These are phyloP conservation scores for Butastur rufipennis DNA, from an alignment of 2,113 vertebrate species.

Conservation along the genomic window DNA sequence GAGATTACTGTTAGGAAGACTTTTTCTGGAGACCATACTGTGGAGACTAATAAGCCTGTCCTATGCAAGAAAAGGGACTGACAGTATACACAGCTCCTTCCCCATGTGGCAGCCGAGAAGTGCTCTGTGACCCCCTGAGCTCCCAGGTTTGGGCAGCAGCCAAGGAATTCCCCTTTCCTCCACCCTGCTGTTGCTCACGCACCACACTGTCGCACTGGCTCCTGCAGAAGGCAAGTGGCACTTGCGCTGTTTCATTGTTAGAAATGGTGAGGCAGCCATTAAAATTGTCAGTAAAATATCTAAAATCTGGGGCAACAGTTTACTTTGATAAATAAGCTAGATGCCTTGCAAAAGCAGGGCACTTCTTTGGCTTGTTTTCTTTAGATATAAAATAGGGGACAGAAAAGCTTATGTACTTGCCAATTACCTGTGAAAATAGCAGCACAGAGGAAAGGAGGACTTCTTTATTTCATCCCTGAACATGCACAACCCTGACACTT, in stretches of 20 bases:
- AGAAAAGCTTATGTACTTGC: background rate
- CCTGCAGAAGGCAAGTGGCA: background rate
- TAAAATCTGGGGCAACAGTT: conserved; percentile 5
- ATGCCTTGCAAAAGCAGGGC: background rate
- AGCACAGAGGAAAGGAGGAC: background rate
- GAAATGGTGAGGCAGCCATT: background rate
- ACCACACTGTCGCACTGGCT: background rate
- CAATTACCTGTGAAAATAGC: background rate
- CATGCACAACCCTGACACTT: background rate
- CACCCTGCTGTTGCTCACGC: background rate
- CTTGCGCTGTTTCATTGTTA: background rate
- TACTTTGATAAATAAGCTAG: background rate
- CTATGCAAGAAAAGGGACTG: background rate
- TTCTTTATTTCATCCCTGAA: background rate
- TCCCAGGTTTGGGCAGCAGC: background rate
- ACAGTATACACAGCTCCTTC: background rate
- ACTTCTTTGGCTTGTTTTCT: background rate
- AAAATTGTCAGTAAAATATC: background rate
- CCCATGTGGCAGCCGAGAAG: background rate
- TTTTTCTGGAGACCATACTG: background rate
- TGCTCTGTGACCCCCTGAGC: background rate
- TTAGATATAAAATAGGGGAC: background rate
- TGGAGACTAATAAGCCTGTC: background rate
- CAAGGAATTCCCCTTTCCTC: background rate
- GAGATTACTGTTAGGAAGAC: background rate